A percentile compares a stretch with the other conserved stretches of the same genome.
Evolutionary conservation across 2,888 invertebrate genomes (phyloP).

Genomic region (Spodoptera littoralis): DNA sequence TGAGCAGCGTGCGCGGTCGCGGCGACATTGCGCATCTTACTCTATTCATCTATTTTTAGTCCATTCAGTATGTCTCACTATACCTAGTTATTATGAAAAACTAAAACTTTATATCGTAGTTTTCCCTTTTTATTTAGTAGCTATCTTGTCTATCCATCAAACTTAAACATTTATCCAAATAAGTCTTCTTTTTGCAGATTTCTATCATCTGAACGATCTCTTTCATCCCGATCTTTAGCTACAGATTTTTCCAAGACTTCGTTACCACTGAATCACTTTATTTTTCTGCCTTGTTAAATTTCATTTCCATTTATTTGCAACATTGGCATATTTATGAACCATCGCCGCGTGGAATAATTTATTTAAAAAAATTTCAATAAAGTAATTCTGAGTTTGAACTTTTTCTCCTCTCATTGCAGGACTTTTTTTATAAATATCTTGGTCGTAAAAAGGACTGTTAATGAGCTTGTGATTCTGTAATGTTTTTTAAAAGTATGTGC

Average conservation of each 20-base stretch:
- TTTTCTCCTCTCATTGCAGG: slow-evolving; percentile 8
- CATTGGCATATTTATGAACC: slow-evolving; percentile 17
- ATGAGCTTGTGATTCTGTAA: slow-evolving; percentile 33
- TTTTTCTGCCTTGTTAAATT: background rate
- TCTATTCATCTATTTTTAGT: no score
- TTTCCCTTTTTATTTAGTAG: no score
- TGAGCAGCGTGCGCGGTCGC: no score
- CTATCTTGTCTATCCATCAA: no score
- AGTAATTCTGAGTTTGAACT: slow-evolving; percentile 21
- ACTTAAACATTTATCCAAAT: background rate
- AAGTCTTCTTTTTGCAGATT: background rate
- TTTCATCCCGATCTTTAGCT: background rate
- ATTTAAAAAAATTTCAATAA: slow-evolving; percentile 8
- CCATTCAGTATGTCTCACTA: no score
- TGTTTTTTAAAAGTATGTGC: slow-evolving; percentile 16
- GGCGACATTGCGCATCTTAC: no score
- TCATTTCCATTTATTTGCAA: slow-evolving; percentile 11
- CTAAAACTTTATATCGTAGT: no score
- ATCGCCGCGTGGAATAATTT: slow-evolving; percentile 12
- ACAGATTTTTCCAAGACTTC: background rate
- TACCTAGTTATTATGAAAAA: no score
- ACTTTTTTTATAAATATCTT: slow-evolving; percentile 26
- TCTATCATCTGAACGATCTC: background rate
- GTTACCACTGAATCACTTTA: background rate
- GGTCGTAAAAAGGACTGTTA: slow-evolving; percentile 35